These are phyloP conservation scores for Scortum barcoo DNA, from an alignment of 2,113 vertebrate genomes.

Conservation along the genomic window DNA sequence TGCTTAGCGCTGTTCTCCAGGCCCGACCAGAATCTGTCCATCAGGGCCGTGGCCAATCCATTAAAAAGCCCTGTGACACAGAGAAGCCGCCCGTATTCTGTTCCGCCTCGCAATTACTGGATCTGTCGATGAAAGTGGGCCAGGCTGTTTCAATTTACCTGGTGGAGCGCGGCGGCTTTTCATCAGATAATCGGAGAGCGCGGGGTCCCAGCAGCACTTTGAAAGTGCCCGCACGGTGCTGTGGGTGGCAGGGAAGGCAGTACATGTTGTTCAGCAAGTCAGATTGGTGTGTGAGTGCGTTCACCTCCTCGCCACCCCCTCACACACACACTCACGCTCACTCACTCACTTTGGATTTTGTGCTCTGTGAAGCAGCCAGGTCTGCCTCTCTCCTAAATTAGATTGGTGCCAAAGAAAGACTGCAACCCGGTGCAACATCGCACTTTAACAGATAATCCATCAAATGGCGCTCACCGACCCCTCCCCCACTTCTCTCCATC, in stretches of 20 bases:
- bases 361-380: conserved; percentile 59
- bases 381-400: conserved; percentile 71
- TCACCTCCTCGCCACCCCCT: conserved; percentile 6
- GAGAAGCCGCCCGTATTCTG: not conserved
- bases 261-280: conserved; percentile 49
- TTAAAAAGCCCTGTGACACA: not conserved
- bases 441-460: conserved; percentile 76
- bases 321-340: not conserved
- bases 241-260: conserved; percentile 47
- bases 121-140: conserved; percentile 3
- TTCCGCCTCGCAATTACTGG: conserved; percentile 17
- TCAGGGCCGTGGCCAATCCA: conserved; percentile 5
- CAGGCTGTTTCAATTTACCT: conserved; percentile 10
- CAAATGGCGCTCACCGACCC: conserved; percentile 30
- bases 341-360: conserved; percentile 20
- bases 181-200: not conserved
- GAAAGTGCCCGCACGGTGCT: conserved; percentile 8
- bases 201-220: conserved; percentile 27
- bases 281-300: conserved; percentile 37
- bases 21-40: conserved; percentile 1
- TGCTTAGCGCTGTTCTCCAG: conserved; percentile 34
- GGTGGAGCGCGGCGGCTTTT: conserved; percentile 17
- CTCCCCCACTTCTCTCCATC: not conserved
- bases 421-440: conserved; percentile 67
- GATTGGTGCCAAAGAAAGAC: conserved; percentile 71